A percentile compares a stretch with the other conserved stretches of the same genome.
phyloP scores from a whole-genome alignment of 1,140 invertebrate genomes.

The Drosophila nebulosa region DNA sequence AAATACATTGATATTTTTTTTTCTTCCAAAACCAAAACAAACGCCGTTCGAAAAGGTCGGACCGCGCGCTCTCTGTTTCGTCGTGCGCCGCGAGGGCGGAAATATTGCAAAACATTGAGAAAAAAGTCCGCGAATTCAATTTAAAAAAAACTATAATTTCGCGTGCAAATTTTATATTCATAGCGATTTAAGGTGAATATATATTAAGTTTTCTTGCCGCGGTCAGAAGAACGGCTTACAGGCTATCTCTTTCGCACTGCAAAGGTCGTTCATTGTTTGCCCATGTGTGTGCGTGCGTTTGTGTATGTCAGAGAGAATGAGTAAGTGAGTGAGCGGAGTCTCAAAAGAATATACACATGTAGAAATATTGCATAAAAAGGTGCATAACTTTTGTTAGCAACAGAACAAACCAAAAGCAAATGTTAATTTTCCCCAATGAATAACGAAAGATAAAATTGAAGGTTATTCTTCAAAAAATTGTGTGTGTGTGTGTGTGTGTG shows the following conservation, averaged over 20 bases:
- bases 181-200: conserved; percentile 13
- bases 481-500: conserved; percentile 1
- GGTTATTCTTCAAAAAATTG: conserved; percentile 58
- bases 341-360: neutral
- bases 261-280: conserved; percentile 38
- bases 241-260: conserved; percentile 30
- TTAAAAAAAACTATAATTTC: neutral
- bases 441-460: conserved; percentile 72
- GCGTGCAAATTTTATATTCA: conserved; percentile 6
- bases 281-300: conserved; percentile 4
- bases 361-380: conserved; percentile 4
- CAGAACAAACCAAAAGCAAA: conserved; percentile 28
- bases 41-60: conserved; percentile 35
- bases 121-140: neutral
- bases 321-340: neutral
- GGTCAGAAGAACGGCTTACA: neutral
- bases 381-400: conserved; percentile 4
- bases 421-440: conserved; percentile 40
- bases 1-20: no score
- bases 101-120: neutral
- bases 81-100: conserved; percentile 3
- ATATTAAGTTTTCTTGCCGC: conserved; percentile 9
- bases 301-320: neutral
- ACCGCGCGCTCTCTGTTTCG: conserved; percentile 12
- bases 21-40: conserved; percentile 58